Evolutionary conservation across 2,888 invertebrate genomes (phyloP).

Genomic region (Caenorhabditis becei): DNA sequence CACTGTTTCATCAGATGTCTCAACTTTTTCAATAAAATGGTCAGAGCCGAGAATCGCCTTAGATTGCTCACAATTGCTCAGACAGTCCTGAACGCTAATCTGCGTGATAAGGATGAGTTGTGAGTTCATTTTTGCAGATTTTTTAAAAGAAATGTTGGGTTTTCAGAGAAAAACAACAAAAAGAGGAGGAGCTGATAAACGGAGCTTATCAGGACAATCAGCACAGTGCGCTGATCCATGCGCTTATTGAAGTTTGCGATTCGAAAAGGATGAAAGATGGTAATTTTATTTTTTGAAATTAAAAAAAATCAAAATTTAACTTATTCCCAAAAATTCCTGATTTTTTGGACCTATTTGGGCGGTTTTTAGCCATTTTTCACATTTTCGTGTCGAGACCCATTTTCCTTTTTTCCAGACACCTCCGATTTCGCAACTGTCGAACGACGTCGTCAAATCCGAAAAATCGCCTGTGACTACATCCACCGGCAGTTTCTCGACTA

Average conservation of each 20-base stretch:
- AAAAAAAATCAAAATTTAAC: neutral
- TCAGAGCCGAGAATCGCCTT: conserved; percentile 34
- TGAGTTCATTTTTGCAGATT: neutral
- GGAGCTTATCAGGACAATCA: conserved; percentile 56
- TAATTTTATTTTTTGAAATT: too few species aligned
- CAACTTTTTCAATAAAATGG: conserved; percentile 58
- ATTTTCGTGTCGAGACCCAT: neutral
- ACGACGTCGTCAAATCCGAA: conserved; percentile 39
- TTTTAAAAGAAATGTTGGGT: too few species aligned
- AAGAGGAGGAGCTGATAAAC: conserved; percentile 61
- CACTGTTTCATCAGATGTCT: conserved; percentile 56
- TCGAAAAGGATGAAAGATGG: conserved; percentile 63
- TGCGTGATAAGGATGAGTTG: neutral
- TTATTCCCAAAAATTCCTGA: too few species aligned
- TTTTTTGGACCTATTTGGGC: too few species aligned
- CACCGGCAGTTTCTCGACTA: conserved; percentile 64
- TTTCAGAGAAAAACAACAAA: conserved; percentile 54
- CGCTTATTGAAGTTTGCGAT: conserved; percentile 66
- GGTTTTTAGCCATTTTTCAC: too few species aligned
- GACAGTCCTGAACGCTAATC: neutral
- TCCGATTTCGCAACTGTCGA: conserved; percentile 22
- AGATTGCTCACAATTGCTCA: conserved; percentile 36
- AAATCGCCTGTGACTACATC: conserved; percentile 63
- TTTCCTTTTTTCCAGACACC: conserved; percentile 29
- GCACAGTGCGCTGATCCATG: conserved; percentile 61